Conservation (phyloP, 2,888 invertebrate genomes). For the Mayetiola destructor region DNA sequence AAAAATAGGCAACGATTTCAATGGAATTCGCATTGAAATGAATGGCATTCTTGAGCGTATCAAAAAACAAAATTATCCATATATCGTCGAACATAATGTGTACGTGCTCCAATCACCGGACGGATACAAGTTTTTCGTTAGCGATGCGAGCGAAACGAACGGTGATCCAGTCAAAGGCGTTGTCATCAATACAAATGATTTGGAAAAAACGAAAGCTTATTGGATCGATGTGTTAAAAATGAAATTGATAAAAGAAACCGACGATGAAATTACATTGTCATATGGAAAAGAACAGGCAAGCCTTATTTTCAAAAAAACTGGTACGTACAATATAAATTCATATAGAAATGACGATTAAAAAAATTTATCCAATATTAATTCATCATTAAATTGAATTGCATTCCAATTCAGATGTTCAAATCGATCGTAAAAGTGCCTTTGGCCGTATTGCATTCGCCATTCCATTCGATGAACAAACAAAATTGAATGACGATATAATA, state of each 20-base stretch:
- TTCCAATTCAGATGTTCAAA: constrained; percentile 37
- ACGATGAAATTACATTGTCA: constrained; percentile 49
- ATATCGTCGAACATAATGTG: constrained; percentile 45
- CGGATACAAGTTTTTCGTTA: constrained; percentile 74
- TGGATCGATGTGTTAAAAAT: constrained; percentile 72
- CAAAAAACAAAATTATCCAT: constrained; percentile 54
- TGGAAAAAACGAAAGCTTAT: constrained; percentile 61
- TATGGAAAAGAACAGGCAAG: constrained; percentile 60
- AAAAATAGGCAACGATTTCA: constrained; percentile 65
- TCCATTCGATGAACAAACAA: constrained; percentile 60
- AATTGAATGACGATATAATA: constrained; percentile 57
- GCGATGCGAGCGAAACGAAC: constrained; percentile 48
- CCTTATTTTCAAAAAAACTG: constrained; percentile 44
- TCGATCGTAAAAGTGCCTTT: constrained; percentile 80
- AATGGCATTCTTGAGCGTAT: constrained; percentile 62
- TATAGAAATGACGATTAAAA: too few relatives aligned
- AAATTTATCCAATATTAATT: too few relatives aligned
- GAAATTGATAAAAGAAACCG: constrained; percentile 48
- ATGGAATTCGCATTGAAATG: constrained; percentile 70
- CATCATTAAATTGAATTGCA: neutral
- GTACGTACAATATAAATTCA: too few relatives aligned
- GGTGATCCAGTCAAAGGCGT: constrained; percentile 74
- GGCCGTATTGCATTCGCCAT: constrained; percentile 92
- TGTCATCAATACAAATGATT: constrained; percentile 59
- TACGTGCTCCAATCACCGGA: constrained; percentile 68